Evolutionary conservation across 2,888 invertebrate species (phyloP), one percentile per base, ranked within the genome.

Genomic region (Limnephilus auricula): DNA sequence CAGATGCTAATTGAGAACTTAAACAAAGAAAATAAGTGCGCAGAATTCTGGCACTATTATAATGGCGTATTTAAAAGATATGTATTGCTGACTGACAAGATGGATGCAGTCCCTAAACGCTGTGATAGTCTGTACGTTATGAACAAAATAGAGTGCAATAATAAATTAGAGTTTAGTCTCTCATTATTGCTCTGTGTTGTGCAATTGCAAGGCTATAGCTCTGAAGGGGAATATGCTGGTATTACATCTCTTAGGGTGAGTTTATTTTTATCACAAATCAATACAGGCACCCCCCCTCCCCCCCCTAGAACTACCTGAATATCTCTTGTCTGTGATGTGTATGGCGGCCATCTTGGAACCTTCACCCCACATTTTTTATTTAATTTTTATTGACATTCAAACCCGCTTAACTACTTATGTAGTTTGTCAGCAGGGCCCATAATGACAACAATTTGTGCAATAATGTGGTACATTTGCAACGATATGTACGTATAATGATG

Each of bases 171-270:
- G 86, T 95, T 95, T 93, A 94, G 94, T 18, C 94, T 96, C 45
- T 96, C 96, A 96, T 93, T 96, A 32, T 94, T 96, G 79, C 94
- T 95, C 32, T 95, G 95, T 85, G 93, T 96, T 18, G 94, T 95
- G 4, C 94, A 95, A 30, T 93, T 96, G 30, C 94, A 95, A 83
- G 95, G 95, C 34, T 95, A 94, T 91, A 93, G 93, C 91, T 92
- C 91, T 0, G 94, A 95, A 92, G 96, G 96, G 13, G 90, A 92
- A 80, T 95, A 94, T 92, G 93, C 94, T 25, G 94, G 94, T 4
- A 90, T 92, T 15, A 93, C 88, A 65, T 90, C 92, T 37, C 92
- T 90, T 90, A 88, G 91, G 91, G 92, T 90, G 84, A 91, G 79
- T 85, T 90, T 89, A 0, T 40, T 40, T 40, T 40, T 40, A 40